Base-by-base conservation (phyloP, 2,888 invertebrate species). In the Conops quadrifasciatus region DNA sequence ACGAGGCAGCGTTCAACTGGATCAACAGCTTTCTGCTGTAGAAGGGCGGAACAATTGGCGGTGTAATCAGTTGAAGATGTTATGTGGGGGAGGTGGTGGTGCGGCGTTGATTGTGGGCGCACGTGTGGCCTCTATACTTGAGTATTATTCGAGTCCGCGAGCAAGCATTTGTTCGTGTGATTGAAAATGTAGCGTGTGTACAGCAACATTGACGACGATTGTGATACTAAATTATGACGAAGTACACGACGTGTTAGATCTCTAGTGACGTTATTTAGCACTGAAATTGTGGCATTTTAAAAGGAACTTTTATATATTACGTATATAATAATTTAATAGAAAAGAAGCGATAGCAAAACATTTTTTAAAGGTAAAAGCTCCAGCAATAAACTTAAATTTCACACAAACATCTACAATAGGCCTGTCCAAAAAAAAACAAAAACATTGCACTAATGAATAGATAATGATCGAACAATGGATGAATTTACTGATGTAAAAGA, bases 221-320 rank as follows among this genome's bases (percentile, higher is more conserved):
- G 45, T 71, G 65, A 70, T 71, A 71, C 64, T 60, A 67, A 74
- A 74, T 74, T 74, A 69, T 71, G 71, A 67, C 69, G 67, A 70
- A 74, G 71, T 72, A 62, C 24, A 49, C 45, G 70, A 24, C 21
- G 53, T n/a, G 19, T 45, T 45, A 13, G 49, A n/a, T n/a, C n/a
- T n/a, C n/a, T n/a, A n/a, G n/a, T n/a, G n/a, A n/a, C n/a, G n/a
- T n/a, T n/a, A n/a, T n/a, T n/a, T n/a, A n/a, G n/a, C n/a, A n/a
- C n/a, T n/a, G n/a, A n/a, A n/a, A n/a, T n/a, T n/a, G n/a, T n/a
- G n/a, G n/a, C n/a, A n/a, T n/a, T n/a, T n/a, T n/a, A n/a, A n/a
- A n/a, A n/a, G n/a, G n/a, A n/a, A n/a, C n/a, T n/a, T n/a, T n/a
- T n/a, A n/a, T n/a, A n/a, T n/a, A n/a, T n/a, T n/a, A n/a, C n/a